Conservation (phyloP, 2,888 invertebrate genomes). For the Pterostichus madidus region DNA sequence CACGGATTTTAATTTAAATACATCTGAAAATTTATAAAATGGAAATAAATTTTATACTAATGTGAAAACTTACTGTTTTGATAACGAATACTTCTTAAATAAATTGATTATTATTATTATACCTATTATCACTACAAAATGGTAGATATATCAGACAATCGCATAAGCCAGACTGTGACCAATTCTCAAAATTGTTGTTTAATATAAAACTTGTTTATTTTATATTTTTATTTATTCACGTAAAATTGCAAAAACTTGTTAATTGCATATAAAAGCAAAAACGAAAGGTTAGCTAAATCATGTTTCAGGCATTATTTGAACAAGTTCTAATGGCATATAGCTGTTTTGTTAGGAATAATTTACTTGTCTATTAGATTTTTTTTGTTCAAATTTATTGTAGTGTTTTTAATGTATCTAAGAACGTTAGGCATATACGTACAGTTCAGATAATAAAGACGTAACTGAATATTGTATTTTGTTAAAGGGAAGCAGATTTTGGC, state of each 20-base stretch:
- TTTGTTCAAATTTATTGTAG: background rate
- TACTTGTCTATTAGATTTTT: background rate
- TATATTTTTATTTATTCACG: background rate
- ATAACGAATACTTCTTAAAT: too few species aligned
- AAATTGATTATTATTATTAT: too few species aligned
- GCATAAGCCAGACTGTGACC: too few species aligned
- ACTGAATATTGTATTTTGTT: constrained; percentile 68
- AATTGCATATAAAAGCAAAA: constrained; percentile 6
- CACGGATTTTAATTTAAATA: too few species aligned
- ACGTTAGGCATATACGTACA: too few species aligned
- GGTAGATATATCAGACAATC: too few species aligned
- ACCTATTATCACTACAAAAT: too few species aligned
- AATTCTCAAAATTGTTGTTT: background rate
- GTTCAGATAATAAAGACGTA: constrained; percentile 7
- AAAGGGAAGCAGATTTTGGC: constrained; percentile 70
- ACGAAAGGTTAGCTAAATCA: background rate
- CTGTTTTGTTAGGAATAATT: constrained; percentile 3
- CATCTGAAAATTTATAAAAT: too few species aligned
- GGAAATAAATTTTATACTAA: too few species aligned
- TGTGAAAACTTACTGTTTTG: too few species aligned
- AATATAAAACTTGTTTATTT: background rate
- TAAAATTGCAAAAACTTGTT: constrained; percentile 16
- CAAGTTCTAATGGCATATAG: constrained; percentile 44
- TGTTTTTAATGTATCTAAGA: too few species aligned
- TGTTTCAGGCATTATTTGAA: constrained; percentile 39